Evolutionary conservation across 2,113 vertebrate species (phyloP), one percentile per base, ranked within the genome.

Genomic region (Limanda limanda): DNA sequence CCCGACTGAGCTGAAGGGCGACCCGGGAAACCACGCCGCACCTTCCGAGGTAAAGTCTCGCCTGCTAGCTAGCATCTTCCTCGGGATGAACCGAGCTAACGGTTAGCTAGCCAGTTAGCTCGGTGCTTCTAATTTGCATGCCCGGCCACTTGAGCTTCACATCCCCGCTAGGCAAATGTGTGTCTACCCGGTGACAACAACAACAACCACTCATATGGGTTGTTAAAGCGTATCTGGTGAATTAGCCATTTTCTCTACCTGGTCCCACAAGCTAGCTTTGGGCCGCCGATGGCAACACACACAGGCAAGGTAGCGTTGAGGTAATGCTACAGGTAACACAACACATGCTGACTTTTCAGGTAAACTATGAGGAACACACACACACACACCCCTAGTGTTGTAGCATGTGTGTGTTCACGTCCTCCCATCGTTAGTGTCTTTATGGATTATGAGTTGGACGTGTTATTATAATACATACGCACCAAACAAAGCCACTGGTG

Each of bases 11-110:
- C 73, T 31, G 52, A 73, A 76, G 83, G 83, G 83, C 40, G 86
- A 85, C 71, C 57, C 12, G 40, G 40, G 40, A 42, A 13, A 12
- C 57, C 2, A 67, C 81, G 73, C 75, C 73, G 68, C 88, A 90
- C 84, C 86, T 88, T 88, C 89, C 52, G 85, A 94, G 93, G 93
- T 94, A 94, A 91, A 24, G 70, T 82, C 40, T 76, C 69, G 24
- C 75, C 57, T 35, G 60, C 62, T 15, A 72, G 80, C 83, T 64
- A 84, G 71, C 83, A 85, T 85, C 82, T 82, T 82, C 67, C 84
- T 48, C 1, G 70, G 74, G 14, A 63, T 77, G 74, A 74, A 79
- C 66, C 66, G 37, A 51, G 88, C 87, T 92, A 90, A 75, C 75
- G 2, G 78, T 74, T 89, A 86, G 87, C 87, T 4, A 12, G 18